These are phyloP conservation scores for Arenaria interpres DNA, from an alignment of 2,113 vertebrate species.

Conservation along the genomic window DNA sequence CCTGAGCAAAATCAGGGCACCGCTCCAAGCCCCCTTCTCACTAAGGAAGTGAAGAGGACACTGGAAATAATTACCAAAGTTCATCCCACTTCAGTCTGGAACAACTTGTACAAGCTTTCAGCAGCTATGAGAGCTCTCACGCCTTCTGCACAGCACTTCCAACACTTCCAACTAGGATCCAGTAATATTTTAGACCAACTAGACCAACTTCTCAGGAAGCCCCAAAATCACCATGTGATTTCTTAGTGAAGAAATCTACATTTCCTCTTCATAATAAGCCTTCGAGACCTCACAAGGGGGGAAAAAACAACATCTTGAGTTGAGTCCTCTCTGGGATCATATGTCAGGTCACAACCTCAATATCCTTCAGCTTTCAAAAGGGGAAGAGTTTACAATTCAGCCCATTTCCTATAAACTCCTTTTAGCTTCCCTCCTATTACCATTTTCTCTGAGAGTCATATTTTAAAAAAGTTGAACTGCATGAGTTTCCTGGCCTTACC, in stretches of 20 bases:
- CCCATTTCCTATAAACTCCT: neutral
- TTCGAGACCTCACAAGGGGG: neutral
- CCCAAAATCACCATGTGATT: neutral
- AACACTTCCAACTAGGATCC: neutral
- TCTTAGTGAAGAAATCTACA: neutral
- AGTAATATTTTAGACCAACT: neutral
- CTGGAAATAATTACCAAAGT: neutral
- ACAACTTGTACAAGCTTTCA: neutral
- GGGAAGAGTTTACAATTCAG: neutral
- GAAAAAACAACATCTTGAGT: conserved; percentile 1
- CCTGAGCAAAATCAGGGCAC: neutral
- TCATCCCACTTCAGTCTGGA: neutral
- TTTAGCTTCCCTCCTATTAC: neutral
- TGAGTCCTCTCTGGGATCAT: neutral
- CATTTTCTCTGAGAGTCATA: neutral
- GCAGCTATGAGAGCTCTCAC: neutral
- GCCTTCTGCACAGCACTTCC: neutral
- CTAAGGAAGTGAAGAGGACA: neutral
- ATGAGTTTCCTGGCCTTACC: neutral
- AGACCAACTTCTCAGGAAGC: neutral
- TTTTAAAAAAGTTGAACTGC: neutral
- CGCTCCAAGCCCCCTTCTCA: neutral
- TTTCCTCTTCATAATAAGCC: neutral
- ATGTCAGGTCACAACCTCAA: neutral
- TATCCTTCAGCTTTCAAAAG: neutral